phyloP scores from a whole-genome alignment of 2,113 vertebrate genomes.

The Leucosticte australis region DNA sequence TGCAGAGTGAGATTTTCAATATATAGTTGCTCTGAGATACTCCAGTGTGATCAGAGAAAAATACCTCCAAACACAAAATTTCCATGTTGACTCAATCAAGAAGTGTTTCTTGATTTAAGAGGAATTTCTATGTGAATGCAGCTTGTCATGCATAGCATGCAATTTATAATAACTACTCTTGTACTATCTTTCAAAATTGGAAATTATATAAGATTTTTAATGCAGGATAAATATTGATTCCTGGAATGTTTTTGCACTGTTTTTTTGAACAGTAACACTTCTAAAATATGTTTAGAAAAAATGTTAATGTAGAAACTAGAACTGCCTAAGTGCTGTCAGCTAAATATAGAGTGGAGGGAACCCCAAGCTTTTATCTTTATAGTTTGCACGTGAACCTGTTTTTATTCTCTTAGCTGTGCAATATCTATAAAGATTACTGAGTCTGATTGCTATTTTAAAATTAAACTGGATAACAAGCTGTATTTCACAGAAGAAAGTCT shows the following conservation, averaged over 20 bases:
- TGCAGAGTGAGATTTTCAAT: background rate
- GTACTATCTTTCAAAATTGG: background rate
- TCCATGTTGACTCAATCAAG: background rate
- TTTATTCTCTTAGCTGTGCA: background rate
- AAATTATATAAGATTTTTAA: background rate
- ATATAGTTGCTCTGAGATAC: background rate
- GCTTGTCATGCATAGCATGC: background rate
- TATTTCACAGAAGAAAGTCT: background rate
- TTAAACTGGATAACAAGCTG: background rate
- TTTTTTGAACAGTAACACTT: background rate
- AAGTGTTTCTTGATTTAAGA: background rate
- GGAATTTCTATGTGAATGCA: background rate
- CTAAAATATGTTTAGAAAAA: background rate
- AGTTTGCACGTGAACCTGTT: background rate
- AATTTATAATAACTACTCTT: background rate
- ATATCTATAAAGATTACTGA: background rate
- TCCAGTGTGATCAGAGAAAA: background rate
- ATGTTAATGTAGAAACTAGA: background rate
- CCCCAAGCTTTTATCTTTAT: background rate
- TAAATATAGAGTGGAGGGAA: background rate
- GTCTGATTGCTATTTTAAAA: background rate
- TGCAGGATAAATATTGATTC: background rate
- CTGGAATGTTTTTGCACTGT: background rate
- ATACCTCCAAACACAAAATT: background rate
- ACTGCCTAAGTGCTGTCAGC: background rate